A percentile compares a stretch with the other conserved stretches of the same genome.
These are phyloP conservation scores for Spodoptera exigua DNA, from an alignment of 2,888 invertebrate genomes.

Conservation along the genomic window DNA sequence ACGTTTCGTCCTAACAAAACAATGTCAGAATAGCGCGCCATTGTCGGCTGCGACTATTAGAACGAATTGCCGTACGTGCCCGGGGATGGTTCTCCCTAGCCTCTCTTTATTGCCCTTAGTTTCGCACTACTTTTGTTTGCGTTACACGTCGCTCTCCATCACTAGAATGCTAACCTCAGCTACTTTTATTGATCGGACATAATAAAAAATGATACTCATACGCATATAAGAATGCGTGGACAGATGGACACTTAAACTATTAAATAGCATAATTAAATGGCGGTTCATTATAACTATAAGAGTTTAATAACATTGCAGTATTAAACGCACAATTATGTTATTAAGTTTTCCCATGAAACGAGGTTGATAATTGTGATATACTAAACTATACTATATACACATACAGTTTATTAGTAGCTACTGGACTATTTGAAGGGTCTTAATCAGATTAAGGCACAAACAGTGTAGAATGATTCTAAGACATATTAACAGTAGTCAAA, in stretches of 20 bases:
- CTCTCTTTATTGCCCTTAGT: constrained; percentile 80
- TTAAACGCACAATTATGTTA: constrained; percentile 68
- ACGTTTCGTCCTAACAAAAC: constrained; percentile 83
- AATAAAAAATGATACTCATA: constrained; percentile 55
- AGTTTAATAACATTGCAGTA: constrained; percentile 65
- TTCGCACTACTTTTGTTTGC: constrained; percentile 81
- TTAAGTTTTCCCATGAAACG: constrained; percentile 64
- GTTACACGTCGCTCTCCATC: constrained; percentile 74
- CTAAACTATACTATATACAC: constrained; percentile 53
- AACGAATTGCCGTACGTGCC: constrained; percentile 85
- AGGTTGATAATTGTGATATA: constrained; percentile 62
- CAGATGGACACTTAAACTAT: constrained; percentile 56
- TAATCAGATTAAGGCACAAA: constrained; percentile 21
- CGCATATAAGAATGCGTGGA: too few relatives aligned
- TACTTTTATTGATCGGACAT: constrained; percentile 61
- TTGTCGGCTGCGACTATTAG: constrained; percentile 84
- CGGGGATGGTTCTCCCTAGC: constrained; percentile 71
- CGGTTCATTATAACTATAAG: constrained; percentile 66
- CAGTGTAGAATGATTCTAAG: constrained; percentile 14
- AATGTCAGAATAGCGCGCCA: constrained; percentile 75
- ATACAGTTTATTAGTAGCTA: constrained; percentile 39
- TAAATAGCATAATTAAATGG: constrained; percentile 56
- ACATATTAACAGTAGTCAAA: constrained; percentile 18
- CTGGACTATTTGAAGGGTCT: constrained; percentile 34
- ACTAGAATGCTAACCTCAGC: constrained; percentile 69